Conservation (phyloP, 1,140 invertebrate species). For the Chrysomallon squamiferum region DNA sequence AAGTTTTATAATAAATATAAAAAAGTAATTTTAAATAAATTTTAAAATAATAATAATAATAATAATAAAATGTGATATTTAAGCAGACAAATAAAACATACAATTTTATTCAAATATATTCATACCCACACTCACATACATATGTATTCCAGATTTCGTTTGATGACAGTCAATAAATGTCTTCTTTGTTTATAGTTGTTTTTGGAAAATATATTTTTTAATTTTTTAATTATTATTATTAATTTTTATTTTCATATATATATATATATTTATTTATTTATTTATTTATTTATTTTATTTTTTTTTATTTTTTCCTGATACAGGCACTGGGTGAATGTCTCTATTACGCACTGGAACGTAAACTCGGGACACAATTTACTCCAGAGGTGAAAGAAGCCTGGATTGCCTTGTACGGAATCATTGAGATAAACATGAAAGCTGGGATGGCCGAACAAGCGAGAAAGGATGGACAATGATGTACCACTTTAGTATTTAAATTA, state of each 20-base stretch:
- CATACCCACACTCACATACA: background rate
- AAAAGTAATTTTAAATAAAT: background rate
- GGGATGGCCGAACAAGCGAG: no score
- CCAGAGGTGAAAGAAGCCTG: no score
- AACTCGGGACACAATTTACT: no score
- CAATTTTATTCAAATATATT: background rate
- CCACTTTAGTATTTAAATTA: no score
- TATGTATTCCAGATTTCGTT: background rate
- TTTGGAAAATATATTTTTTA: background rate
- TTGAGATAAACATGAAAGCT: no score
- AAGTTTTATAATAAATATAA: no score
- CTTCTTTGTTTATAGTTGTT: background rate
- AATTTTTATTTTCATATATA: background rate
- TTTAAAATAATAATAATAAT: background rate
- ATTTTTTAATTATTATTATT: background rate
- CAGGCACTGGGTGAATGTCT: no score
- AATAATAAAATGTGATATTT: background rate
- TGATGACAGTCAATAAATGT: background rate
- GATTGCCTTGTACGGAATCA: no score
- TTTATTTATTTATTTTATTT: background rate
- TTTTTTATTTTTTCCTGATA: background rate
- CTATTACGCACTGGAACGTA: no score
- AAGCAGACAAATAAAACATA: background rate
- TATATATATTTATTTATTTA: conserved; percentile 5
- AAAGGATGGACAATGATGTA: no score